Evolutionary conservation across 2,888 invertebrate genomes (phyloP).

Genomic region (Steinernema hermaphroditum): DNA sequence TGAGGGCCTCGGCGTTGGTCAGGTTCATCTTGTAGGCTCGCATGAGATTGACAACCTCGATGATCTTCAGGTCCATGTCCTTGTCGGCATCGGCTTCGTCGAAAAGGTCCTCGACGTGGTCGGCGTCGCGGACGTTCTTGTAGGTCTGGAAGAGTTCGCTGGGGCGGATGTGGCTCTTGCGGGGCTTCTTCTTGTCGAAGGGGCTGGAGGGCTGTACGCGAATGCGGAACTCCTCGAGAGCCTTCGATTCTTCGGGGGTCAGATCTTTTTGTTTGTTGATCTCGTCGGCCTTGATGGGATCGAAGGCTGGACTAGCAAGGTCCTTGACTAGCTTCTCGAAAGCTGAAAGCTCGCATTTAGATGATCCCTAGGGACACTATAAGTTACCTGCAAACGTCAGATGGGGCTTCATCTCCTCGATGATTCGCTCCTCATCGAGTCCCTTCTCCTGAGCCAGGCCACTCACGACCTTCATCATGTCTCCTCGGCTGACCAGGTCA

Average conservation of each 20-base stretch:
- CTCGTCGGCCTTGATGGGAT: not conserved
- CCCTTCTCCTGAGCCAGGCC: not conserved
- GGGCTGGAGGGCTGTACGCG: not conserved
- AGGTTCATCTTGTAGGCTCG: not conserved
- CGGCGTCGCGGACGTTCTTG: constrained; percentile 5
- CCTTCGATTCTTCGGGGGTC: not conserved
- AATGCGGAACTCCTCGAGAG: not conserved
- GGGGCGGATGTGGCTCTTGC: not conserved
- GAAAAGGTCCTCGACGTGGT: constrained; percentile 22
- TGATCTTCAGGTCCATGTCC: not conserved
- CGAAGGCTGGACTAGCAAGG: not conserved
- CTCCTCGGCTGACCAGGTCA: not conserved
- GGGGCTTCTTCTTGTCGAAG: not conserved
- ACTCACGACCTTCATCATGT: not conserved
- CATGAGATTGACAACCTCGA: constrained; percentile 4
- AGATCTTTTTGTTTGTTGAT: not conserved
- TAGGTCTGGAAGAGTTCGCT: constrained; percentile 1
- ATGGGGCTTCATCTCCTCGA: not conserved
- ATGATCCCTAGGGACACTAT: not conserved
- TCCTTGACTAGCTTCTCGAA: not conserved
- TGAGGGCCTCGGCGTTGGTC: not conserved
- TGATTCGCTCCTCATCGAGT: not conserved
- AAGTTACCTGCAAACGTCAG: not conserved
- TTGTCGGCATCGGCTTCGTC: constrained; percentile 8
- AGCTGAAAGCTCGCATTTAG: not conserved